These are phyloP conservation scores for Brachycybe producta DNA, from an alignment of 2,888 invertebrate species.

Conservation along the genomic window DNA sequence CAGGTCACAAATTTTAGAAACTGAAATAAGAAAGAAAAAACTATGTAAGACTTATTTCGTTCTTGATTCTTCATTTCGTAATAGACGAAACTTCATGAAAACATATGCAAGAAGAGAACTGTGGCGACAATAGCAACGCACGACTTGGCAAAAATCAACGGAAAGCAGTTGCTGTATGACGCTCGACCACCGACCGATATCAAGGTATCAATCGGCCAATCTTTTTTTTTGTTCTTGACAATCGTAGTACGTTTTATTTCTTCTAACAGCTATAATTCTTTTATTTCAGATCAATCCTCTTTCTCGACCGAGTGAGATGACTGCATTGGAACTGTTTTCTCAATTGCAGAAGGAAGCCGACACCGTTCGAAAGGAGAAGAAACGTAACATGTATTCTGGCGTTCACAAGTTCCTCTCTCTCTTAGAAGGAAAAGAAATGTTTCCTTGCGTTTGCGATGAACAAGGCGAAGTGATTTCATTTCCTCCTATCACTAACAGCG, in stretches of 20 bases:
- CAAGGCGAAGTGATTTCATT: conserved; percentile 59
- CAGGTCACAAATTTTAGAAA: conserved; percentile 32
- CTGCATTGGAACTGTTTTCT: conserved; percentile 53
- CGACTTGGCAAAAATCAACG: conserved; percentile 50
- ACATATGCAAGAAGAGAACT: conserved; percentile 61
- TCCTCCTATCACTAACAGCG: conserved; percentile 75
- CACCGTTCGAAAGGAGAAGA: conserved; percentile 65
- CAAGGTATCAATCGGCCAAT: conserved; percentile 43
- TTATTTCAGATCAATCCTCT: conserved; percentile 42
- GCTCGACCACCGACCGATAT: conserved; percentile 51
- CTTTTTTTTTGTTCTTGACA: background rate
- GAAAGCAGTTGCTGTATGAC: conserved; percentile 48
- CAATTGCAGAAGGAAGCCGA: conserved; percentile 63
- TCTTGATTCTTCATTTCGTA: conserved; percentile 21
- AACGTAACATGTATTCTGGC: conserved; percentile 65
- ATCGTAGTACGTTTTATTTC: background rate
- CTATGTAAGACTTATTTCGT: background rate
- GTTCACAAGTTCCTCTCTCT: conserved; percentile 54
- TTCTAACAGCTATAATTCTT: background rate
- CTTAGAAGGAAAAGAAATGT: conserved; percentile 56
- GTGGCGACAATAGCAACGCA: conserved; percentile 72
- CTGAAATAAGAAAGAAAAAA: background rate
- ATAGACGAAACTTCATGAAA: conserved; percentile 57
- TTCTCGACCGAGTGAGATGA: conserved; percentile 44
- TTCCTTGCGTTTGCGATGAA: conserved; percentile 56